A percentile compares a stretch with the other conserved stretches of the same genome.
Conservation (phyloP, 2,888 invertebrate species). For the Hofmannophila pseudospretella region DNA sequence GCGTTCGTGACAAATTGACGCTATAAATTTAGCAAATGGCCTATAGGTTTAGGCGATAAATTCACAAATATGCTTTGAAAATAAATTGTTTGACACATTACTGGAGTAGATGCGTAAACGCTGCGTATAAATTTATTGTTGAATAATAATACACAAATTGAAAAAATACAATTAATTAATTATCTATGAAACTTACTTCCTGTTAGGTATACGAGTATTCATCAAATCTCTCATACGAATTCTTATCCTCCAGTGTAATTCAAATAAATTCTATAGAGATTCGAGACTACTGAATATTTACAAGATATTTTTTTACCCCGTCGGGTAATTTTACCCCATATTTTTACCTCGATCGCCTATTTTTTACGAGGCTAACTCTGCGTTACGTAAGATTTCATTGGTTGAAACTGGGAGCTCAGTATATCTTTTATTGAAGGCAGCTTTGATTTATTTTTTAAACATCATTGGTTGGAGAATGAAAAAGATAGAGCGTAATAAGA, state of each 20-base stretch:
- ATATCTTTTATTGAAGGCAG: background rate
- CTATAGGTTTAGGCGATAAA: slow-evolving; percentile 34
- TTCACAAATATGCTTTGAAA: slow-evolving; percentile 25
- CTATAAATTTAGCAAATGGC: slow-evolving; percentile 39
- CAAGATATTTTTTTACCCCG: slow-evolving; percentile 8
- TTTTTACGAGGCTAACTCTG: slow-evolving; percentile 20
- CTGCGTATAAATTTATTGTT: too few species aligned
- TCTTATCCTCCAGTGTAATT: background rate
- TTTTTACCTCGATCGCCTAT: slow-evolving; percentile 21
- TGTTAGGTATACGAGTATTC: too few species aligned
- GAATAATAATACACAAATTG: too few species aligned
- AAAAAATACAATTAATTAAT: too few species aligned
- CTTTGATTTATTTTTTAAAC: too few species aligned
- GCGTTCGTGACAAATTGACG: slow-evolving; percentile 35
- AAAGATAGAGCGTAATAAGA: too few species aligned
- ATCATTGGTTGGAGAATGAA: too few species aligned
- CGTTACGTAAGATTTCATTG: slow-evolving; percentile 22
- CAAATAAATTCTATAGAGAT: slow-evolving; percentile 1
- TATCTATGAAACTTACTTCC: too few species aligned
- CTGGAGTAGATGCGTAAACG: background rate
- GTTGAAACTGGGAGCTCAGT: slow-evolving; percentile 5
- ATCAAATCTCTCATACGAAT: too few species aligned
- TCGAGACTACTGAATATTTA: slow-evolving; percentile 6
- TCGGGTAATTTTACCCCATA: slow-evolving; percentile 17
- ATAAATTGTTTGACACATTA: slow-evolving; percentile 18